Evolutionary conservation across 2,113 vertebrate genomes (phyloP).

Genomic region (Myotis yumanensis): DNA sequence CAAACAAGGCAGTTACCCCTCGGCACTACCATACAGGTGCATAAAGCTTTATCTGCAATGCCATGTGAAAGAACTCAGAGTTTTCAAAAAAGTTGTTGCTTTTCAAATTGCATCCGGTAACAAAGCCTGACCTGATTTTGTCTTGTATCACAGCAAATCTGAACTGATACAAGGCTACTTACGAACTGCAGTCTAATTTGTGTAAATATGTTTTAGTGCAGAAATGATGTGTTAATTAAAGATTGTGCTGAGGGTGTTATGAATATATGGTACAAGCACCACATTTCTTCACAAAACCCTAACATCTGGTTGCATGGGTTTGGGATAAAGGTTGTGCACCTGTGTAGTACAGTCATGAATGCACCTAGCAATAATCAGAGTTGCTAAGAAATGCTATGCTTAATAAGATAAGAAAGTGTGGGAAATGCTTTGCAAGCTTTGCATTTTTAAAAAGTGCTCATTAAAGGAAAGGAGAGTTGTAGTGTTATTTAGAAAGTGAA

Average conservation of each 20-base stretch:
- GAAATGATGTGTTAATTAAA: conserved; percentile 46
- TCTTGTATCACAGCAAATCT: not conserved
- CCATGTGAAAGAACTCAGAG: not conserved
- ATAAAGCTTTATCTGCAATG: not conserved
- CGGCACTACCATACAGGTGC: accelerated
- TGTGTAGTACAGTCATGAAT: not conserved
- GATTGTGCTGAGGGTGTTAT: not conserved
- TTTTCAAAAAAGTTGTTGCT: not conserved
- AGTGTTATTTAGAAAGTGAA: conserved; percentile 16
- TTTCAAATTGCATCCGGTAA: not conserved
- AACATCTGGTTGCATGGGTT: not conserved
- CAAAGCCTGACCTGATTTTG: not conserved
- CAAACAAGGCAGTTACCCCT: not conserved
- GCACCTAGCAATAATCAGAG: not conserved
- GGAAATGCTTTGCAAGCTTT: not conserved
- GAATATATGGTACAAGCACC: not conserved
- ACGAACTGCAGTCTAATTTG: not conserved
- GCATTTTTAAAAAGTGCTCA: not conserved
- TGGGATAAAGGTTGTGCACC: not conserved
- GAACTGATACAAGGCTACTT: not conserved
- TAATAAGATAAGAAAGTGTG: not conserved
- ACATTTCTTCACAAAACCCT: not conserved
- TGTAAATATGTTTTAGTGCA: conserved; percentile 4
- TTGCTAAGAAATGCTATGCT: not conserved
- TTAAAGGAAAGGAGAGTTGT: not conserved